phyloP scores from a whole-genome alignment of 2,797 vertebrate genomes.

The Miopithecus talapoin region DNA sequence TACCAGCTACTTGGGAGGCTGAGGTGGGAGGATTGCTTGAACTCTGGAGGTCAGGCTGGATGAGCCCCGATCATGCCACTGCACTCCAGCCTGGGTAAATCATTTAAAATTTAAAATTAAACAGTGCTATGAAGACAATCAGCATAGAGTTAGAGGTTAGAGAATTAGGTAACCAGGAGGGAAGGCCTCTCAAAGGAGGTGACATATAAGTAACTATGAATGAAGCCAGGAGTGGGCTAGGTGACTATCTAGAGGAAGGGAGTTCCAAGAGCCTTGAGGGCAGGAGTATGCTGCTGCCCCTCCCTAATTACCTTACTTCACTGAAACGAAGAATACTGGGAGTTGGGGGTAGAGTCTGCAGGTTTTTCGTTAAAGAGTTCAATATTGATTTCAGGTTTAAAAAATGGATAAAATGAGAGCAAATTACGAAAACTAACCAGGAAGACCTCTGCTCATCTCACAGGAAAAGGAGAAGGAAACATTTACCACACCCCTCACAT shows the following conservation, averaged over 20 bases:
- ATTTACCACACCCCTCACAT: not conserved
- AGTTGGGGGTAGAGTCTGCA: not conserved
- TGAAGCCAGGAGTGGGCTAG: not conserved
- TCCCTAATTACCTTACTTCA: not conserved
- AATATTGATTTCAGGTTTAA: not conserved
- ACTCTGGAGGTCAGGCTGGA: too few relatives aligned
- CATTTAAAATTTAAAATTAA: not conserved
- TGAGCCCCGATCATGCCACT: too few relatives aligned
- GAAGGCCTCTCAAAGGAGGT: not conserved
- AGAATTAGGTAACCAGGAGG: not conserved
- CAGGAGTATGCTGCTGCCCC: not conserved
- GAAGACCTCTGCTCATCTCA: not conserved
- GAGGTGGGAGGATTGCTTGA: too few relatives aligned
- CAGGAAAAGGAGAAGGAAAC: not conserved
- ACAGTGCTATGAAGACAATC: not conserved
- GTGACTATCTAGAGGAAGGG: not conserved
- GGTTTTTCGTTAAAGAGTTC: not conserved
- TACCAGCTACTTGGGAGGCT: too few relatives aligned
- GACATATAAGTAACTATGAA: not conserved
- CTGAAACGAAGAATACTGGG: not conserved
- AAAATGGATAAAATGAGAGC: not conserved
- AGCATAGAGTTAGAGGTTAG: not conserved
- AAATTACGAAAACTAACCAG: conserved; percentile 4
- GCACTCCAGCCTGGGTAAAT: too few relatives aligned
- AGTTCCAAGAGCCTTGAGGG: not conserved